Evolutionary conservation across 2,113 vertebrate genomes (phyloP), one percentile per base, ranked within the genome.

Genomic region (Triplophysa rosa): DNA sequence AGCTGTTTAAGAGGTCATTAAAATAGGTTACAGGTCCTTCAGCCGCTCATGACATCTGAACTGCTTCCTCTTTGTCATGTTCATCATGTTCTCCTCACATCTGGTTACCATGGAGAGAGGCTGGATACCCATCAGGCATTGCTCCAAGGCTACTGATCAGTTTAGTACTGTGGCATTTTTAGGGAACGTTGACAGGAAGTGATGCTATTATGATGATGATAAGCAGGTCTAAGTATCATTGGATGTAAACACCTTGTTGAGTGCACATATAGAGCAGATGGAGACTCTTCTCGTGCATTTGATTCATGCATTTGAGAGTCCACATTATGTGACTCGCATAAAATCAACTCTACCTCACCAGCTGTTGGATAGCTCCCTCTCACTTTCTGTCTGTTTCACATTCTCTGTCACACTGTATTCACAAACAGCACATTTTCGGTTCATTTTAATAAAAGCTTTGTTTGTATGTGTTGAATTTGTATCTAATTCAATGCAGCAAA

Each of bases 251-350:
- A 67, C 45, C 42, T 68, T 78, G 77, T 63, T 74, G 69, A 78
- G 68, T 74, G 59, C 14, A 26, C 67, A 73, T 80, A 75, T 79
- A 58, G 64, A 54, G 77, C 77, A 83, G 68, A 82, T 84, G 81
- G 84, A 72, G 24, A 23, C 72, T 80, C 33, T 59, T 75, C 70
- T 69, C 64, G 64, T 33, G 16, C 56, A 40, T 75, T 74, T 47
- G n/a, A n/a, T n/a, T n/a, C n/a, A n/a, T n/a, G n/a, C n/a, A 42
- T 77, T 78, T 84, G 80, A 78, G 26, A 33, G 21, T 12, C 19
- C 47, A 45, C 70, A 19, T 23, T 54, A 64, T 63, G 71, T 63
- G 62, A 72, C 67, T 83, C 49, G 3, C 64, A 73, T 78, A 26
- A 73, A 67, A 78, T 71, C n/a, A 62, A 13, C 77, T 69, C 16